Evolutionary conservation across 23 tunicate genomes (phyloP).

Genomic region (Ciona savignyi): DNA sequence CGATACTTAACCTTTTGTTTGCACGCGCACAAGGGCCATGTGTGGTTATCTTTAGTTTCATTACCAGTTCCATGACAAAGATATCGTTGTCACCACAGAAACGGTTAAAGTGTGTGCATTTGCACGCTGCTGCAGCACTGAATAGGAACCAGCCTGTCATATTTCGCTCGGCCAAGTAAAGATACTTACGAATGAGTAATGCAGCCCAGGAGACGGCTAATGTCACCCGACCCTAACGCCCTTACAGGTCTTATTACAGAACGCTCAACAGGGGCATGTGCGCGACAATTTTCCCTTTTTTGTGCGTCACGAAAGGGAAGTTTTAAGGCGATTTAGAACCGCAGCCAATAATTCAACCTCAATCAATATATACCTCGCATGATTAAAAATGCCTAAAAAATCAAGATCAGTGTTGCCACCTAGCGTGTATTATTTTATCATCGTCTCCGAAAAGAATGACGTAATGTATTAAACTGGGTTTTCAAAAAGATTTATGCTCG

Average conservation of each 20-base stretch:
- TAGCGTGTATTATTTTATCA: too few species aligned
- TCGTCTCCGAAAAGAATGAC: too few species aligned
- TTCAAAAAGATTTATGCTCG: too few species aligned
- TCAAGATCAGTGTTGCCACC: too few species aligned
- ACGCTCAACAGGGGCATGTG: neutral
- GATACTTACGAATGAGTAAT: neutral
- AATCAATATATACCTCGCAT: too few species aligned
- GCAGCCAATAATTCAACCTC: neutral
- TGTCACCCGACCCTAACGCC: neutral
- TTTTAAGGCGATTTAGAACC: neutral
- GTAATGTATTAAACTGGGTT: too few species aligned
- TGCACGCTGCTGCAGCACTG: conserved; percentile 3
- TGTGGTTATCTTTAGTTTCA: neutral
- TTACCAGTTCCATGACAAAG: neutral
- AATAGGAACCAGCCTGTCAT: neutral
- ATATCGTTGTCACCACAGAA: neutral
- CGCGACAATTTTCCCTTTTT: neutral
- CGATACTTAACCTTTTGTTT: too few species aligned
- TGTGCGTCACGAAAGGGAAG: neutral
- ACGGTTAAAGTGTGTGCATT: neutral
- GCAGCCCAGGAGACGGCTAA: neutral
- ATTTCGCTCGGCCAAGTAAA: neutral
- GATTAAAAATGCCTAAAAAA: too few species aligned
- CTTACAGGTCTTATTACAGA: neutral
- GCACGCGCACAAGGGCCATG: neutral